These are phyloP conservation scores for Polypedilum vanderplanki DNA, from an alignment of 1,140 invertebrate species.

Conservation along the genomic window DNA sequence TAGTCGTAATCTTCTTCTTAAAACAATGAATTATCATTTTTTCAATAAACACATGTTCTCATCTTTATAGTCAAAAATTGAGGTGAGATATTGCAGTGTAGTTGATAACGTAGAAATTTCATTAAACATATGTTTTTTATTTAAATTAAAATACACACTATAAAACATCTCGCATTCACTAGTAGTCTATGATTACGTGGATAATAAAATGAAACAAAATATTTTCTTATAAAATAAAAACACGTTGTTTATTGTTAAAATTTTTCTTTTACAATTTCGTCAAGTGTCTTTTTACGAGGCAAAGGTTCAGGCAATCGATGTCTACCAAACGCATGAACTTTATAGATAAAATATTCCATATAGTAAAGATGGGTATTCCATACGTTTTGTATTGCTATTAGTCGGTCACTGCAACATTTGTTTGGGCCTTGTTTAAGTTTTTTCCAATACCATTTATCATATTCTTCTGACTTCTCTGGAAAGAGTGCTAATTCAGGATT, in stretches of 20 bases:
- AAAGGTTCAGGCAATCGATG: background rate
- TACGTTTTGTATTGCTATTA: conserved; percentile 82
- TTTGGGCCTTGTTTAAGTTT: conserved; percentile 58
- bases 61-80: too few relatives aligned
- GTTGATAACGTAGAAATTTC: too few relatives aligned
- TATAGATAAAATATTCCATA: conserved; percentile 78
- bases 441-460: conserved; percentile 73
- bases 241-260: background rate
- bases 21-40: too few relatives aligned
- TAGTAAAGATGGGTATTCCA: conserved; percentile 77
- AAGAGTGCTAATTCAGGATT: conserved; percentile 70
- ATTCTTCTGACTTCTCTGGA: conserved; percentile 54
- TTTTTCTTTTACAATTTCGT: background rate
- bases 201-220: background rate
- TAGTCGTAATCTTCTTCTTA: too few relatives aligned
- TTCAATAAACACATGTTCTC: too few relatives aligned
- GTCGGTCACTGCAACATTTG: conserved; percentile 74
- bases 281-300: background rate
- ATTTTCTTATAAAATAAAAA: background rate
- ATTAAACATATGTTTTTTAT: too few relatives aligned
- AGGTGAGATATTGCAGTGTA: too few relatives aligned
- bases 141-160: too few relatives aligned
- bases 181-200: background rate
- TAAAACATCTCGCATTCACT: too few relatives aligned
- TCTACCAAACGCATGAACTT: conserved; percentile 66